Evolutionary conservation across 1,140 invertebrate species (phyloP).

Genomic region (Cheumatopsyche charites): DNA sequence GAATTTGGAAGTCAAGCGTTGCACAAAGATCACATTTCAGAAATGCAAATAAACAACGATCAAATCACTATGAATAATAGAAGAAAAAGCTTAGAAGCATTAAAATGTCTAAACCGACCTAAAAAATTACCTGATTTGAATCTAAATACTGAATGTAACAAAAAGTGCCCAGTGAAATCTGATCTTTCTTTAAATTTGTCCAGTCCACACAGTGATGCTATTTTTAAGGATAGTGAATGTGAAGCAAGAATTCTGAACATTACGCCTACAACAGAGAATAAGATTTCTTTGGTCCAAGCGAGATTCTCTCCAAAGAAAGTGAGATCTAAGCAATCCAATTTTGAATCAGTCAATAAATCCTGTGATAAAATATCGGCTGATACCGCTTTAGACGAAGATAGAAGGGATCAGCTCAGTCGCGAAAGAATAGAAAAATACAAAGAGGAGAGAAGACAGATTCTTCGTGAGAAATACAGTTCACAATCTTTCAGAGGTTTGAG

Average conservation of each 20-base stretch:
- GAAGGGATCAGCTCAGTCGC: conserved; percentile 64
- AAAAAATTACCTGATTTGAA: conserved; percentile 66
- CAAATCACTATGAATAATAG: conserved; percentile 48
- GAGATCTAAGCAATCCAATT: conserved; percentile 40
- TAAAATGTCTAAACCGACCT: conserved; percentile 56
- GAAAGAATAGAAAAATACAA: conserved; percentile 90
- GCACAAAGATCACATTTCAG: conserved; percentile 53
- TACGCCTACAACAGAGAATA: conserved; percentile 65
- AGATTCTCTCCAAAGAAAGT: conserved; percentile 53
- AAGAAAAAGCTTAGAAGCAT: conserved; percentile 61
- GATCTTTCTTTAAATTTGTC: conserved; percentile 40
- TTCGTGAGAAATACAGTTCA: conserved; percentile 85
- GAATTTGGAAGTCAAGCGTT: conserved; percentile 62
- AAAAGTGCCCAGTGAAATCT: conserved; percentile 40
- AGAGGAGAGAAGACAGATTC: conserved; percentile 83
- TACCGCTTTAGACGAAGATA: conserved; percentile 27
- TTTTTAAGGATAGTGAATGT: conserved; percentile 19
- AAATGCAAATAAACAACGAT: conserved; percentile 51
- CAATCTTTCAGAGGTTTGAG: conserved; percentile 77
- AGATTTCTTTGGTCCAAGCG: conserved; percentile 64
- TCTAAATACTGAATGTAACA: conserved; percentile 53
- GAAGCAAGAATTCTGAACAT: conserved; percentile 52
- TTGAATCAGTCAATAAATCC: conserved; percentile 37
- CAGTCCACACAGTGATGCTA: conserved; percentile 1
- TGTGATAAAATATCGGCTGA: conserved; percentile 21